Evolutionary conservation across 2,888 invertebrate genomes (phyloP).

Genomic region (Chromoteleia sp.): DNA sequence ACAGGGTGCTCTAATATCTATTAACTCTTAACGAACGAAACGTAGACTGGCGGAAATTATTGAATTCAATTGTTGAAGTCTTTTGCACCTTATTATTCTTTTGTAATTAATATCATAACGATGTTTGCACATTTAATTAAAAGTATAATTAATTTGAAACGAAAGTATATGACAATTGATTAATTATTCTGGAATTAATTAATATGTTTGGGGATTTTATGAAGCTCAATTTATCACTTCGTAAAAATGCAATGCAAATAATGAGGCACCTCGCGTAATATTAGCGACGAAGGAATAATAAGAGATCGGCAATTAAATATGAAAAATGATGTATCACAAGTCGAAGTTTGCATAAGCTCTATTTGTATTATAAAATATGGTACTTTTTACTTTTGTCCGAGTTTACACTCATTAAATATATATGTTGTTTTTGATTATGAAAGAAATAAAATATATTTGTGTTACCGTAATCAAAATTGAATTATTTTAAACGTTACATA

Average conservation of each 20-base stretch:
- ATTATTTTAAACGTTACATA: no score
- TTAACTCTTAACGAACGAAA: constrained; percentile 32
- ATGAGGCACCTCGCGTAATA: constrained; percentile 12
- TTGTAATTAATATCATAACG: constrained; percentile 25
- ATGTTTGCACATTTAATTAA: constrained; percentile 11
- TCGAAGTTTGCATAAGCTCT: constrained; percentile 55
- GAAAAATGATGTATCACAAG: constrained; percentile 41
- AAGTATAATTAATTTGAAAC: constrained; percentile 10
- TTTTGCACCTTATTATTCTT: constrained; percentile 29
- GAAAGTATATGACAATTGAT: constrained; percentile 21
- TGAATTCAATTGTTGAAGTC: constrained; percentile 21
- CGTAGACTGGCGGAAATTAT: constrained; percentile 18
- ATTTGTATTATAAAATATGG: constrained; percentile 53
- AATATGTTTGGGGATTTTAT: constrained; percentile 16
- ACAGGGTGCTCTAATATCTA: constrained; percentile 65
- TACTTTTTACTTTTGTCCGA: constrained; percentile 53
- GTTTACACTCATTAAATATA: constrained; percentile 54
- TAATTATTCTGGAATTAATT: constrained; percentile 19
- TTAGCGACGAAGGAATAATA: constrained; percentile 38
- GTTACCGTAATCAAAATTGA: constrained; percentile 56
- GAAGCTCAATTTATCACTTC: constrained; percentile 25
- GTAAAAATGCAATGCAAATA: constrained; percentile 24
- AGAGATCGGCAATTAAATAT: constrained; percentile 32
- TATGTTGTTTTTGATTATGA: constrained; percentile 56
- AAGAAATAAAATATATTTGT: constrained; percentile 64